phyloP scores from a whole-genome alignment of 1,140 invertebrate species.

The Homalodisca vitripennis region DNA sequence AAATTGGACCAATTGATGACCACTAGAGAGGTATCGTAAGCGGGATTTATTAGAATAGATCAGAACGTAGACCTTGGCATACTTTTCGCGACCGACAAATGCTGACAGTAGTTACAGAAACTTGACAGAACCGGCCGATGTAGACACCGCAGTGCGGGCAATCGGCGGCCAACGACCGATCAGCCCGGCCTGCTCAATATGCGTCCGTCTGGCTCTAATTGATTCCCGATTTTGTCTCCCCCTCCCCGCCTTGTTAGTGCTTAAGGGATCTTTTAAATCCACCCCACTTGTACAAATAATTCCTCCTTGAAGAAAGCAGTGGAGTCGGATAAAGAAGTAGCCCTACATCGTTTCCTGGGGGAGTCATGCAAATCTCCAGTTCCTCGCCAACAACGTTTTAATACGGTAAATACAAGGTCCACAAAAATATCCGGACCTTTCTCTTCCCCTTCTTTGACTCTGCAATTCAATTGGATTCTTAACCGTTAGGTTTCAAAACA shows the following conservation, averaged over 20 bases:
- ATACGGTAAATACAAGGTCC: not conserved
- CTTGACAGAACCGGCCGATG: too few species aligned
- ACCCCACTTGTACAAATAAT: slow-evolving; percentile 28
- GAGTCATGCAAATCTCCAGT: slow-evolving; percentile 5
- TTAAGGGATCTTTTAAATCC: slow-evolving; percentile 30
- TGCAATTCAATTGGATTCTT: not conserved
- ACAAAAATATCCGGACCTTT: not conserved
- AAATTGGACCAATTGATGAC: too few species aligned
- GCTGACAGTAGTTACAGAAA: too few species aligned
- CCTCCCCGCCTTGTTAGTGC: slow-evolving; percentile 6
- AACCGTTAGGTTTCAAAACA: too few species aligned
- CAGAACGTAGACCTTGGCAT: too few species aligned
- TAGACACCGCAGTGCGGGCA: not conserved
- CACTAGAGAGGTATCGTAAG: too few species aligned
- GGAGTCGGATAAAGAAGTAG: slow-evolving; percentile 6
- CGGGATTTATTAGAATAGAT: too few species aligned
- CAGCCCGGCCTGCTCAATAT: not conserved
- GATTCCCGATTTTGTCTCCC: slow-evolving; percentile 31
- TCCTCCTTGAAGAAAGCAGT: slow-evolving; percentile 14
- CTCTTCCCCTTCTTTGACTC: not conserved
- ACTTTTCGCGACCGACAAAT: too few species aligned
- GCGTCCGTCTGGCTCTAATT: slow-evolving; percentile 16
- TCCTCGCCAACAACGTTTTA: slow-evolving; percentile 3
- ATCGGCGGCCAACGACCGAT: not conserved
- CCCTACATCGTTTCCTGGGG: not conserved